Base-by-base conservation (phyloP, 2,888 invertebrate species). In the Hesperia comma region DNA sequence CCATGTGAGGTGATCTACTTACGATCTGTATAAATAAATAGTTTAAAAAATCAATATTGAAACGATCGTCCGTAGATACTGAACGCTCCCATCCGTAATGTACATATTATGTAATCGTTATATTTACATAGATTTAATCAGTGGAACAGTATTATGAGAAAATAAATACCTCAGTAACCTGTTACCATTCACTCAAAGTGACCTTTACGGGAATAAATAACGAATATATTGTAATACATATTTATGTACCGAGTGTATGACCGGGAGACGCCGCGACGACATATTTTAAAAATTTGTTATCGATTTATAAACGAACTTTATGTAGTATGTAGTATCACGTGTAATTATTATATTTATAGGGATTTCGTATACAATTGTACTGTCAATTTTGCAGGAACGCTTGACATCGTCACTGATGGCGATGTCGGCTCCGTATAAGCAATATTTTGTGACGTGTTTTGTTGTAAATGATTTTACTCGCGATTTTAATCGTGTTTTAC, bases 131-230 rank as follows among this genome's bases (percentile, higher is more conserved):
- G 70, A 74, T 73, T 63, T 64, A 63, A 75, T 58, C 73, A 81
- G 82, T 83, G 84, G 85, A 81, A 83, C 84, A 83, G 83, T 82
- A 79, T 80, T 78, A 74, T 73, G 75, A 57, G 71, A 73, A 70
- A 70, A 76, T 67, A 72, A 79, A 82, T 87, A 88, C 87, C 87
- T 87, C 87, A 82, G 69, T 74, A 68, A 75, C 70, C 80, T 81
- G 87, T 88, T 88, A 88, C 87, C 87, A 86, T 71, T 68, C 63
- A 66, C 64, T 66, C 26, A 66, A 66, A 66, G 64, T 66, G 64
- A 66, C 53, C 51, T 58, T 40, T 60, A 66, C 40, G 41, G 58
- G 64, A 33, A 58, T 58, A 64, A 49, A 49, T 51, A 41, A 63
- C 49, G 40, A 64, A 57, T 63, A 63, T 37, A 63, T 56, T 63